Conservation (phyloP, 2,113 vertebrate species). For the Oreochromis niloticus region DNA sequence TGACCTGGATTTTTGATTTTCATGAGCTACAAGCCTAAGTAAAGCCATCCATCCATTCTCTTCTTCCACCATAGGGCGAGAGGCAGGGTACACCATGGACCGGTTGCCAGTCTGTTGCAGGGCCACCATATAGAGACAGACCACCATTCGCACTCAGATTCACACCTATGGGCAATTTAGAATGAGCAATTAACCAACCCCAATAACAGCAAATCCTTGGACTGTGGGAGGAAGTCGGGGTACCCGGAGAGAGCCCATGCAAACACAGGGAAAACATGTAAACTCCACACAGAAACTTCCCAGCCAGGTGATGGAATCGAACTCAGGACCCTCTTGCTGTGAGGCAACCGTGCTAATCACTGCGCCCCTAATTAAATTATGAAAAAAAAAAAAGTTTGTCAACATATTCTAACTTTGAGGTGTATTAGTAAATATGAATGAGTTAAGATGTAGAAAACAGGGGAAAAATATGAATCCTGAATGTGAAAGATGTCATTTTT, state of each 20-base stretch:
- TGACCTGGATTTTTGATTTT: too few relatives aligned
- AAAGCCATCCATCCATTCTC: too few relatives aligned
- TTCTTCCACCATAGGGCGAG: too few relatives aligned
- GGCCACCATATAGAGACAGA: too few relatives aligned
- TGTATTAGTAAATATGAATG: neutral
- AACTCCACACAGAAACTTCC: neutral
- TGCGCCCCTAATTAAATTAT: fast-evolving
- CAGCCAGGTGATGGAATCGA: neutral
- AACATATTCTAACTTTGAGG: fast-evolving
- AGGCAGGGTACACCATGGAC: too few relatives aligned
- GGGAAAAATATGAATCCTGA: neutral
- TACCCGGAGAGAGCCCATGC: neutral
- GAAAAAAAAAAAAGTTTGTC: neutral
- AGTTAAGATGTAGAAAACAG: neutral
- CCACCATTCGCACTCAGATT: too few relatives aligned
- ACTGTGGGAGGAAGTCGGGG: neutral
- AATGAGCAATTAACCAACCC: too few relatives aligned
- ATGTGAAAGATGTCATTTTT: neutral
- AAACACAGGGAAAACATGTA: neutral
- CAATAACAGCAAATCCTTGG: neutral
- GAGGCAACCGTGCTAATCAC: neutral
- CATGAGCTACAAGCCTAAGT: too few relatives aligned
- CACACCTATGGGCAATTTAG: too few relatives aligned
- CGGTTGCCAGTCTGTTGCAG: too few relatives aligned
- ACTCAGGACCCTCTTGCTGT: neutral